phyloP scores from a whole-genome alignment of 2,113 vertebrate genomes.

The Ochotona curzoniae region DNA sequence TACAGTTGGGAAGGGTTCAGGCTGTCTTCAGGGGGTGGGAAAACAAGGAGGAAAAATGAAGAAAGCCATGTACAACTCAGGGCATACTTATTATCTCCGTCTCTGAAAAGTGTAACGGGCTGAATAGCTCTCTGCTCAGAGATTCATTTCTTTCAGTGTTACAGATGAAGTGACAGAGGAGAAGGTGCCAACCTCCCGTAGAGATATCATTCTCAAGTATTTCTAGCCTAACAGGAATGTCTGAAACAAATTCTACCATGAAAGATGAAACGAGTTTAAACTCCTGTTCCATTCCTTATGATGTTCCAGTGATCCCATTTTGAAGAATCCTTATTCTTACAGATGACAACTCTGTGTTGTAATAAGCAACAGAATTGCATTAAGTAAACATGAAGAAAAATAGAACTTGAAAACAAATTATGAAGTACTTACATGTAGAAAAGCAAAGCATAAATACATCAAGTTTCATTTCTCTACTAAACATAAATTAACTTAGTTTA shows the following conservation, averaged over 20 bases:
- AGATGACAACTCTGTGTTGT: constrained; percentile 41
- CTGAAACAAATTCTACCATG: constrained; percentile 42
- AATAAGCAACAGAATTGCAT: constrained; percentile 55
- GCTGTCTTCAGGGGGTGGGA: neutral
- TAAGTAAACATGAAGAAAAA: constrained; percentile 68
- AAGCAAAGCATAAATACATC: constrained; percentile 81
- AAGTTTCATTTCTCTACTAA: constrained; percentile 67
- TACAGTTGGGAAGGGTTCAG: neutral
- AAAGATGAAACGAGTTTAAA: constrained; percentile 53
- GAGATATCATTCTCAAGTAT: constrained; percentile 28
- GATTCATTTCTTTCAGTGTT: constrained; percentile 56
- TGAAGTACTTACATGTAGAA: constrained; percentile 63
- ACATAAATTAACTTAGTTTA: constrained; percentile 73
- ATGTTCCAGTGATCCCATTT: constrained; percentile 54
- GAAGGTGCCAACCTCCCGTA: neutral
- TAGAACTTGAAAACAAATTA: constrained; percentile 54
- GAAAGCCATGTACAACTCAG: constrained; percentile 3
- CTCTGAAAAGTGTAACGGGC: constrained; percentile 32
- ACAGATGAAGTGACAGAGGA: constrained; percentile 43
- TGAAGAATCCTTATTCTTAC: constrained; percentile 50
- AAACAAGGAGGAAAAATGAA: neutral
- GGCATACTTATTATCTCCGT: constrained; percentile 20
- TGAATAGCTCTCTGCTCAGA: constrained; percentile 30
- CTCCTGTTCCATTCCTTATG: constrained; percentile 35
- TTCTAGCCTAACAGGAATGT: constrained; percentile 39